Conservation (phyloP, 2,797 vertebrate genomes). For the Notamacropus eugenii region DNA sequence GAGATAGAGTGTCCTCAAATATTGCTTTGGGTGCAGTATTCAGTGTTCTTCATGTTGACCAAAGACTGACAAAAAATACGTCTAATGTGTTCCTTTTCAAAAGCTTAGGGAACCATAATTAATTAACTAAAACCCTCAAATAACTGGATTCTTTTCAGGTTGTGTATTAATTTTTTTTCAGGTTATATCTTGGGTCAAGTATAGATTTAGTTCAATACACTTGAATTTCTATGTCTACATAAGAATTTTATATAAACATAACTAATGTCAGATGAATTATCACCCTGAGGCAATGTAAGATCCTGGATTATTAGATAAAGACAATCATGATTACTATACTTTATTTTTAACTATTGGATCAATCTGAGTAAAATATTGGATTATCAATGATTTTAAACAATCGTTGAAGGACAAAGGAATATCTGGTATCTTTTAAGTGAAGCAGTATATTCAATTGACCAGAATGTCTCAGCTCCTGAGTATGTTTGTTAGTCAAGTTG, state of each 20-base stretch:
- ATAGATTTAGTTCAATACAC: neutral
- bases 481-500: neutral
- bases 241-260: neutral
- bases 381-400: neutral
- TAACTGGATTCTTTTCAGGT: neutral
- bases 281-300: neutral
- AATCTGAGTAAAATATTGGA: neutral
- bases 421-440: neutral
- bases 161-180: neutral
- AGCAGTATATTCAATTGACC: neutral
- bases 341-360: neutral
- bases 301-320: neutral
- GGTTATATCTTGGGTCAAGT: neutral
- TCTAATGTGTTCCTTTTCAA: neutral
- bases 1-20: constrained; percentile 52
- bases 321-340: neutral
- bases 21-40: constrained; percentile 30
- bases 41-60: constrained; percentile 46
- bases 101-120: neutral
- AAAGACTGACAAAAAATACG: constrained; percentile 6
- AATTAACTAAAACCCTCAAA: neutral
- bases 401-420: neutral
- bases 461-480: neutral
- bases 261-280: neutral
- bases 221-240: neutral